Evolutionary conservation across 2,888 invertebrate species (phyloP), one percentile per base, ranked within the genome.

Genomic region (Zygogramma bicolorata): DNA sequence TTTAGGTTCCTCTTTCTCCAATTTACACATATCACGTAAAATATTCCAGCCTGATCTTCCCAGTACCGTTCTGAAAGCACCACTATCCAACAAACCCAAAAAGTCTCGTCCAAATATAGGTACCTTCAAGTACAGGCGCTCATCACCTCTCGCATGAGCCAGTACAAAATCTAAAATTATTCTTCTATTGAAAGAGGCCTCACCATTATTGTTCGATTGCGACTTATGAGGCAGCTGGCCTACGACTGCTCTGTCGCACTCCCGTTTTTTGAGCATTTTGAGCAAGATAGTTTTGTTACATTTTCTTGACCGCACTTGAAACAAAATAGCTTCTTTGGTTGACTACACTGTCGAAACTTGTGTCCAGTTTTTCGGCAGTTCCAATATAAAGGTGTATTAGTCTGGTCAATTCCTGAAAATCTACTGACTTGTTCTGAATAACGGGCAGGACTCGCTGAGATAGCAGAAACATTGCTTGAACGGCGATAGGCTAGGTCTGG

Each of bases 401-500:
- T 3, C 15, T 57, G 20, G 57, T 25, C 25, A 57, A 57, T 8
- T 5, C 10, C 25, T 5, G n/a, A 25, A 15, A 8, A 25, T n/a
- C 15, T 7, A 25, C 25, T 5, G 57, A 57, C 31, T 31, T 5
- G 8, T 31, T 31, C 31, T 31, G 31, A 31, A 31, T 58, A 27
- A 25, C 5, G n/a, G 10, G 8, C 29, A 1, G 6, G 22, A 27
- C 5, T 58, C 22, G 25, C 13, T 59, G 29, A 18, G 31, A 29
- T 29, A 7, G 15, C 59, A 1, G 2, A 46, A 15, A 46, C 46
- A 8, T 31, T 29, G 10, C 29, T 27, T 5, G 70, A 61, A 38
- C 57, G 42, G 38, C 49, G 42, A 25, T 71, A 71, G 8, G 61
- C 71, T 13, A 67, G 27, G 6, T 62, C 57, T 7, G 71, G 71